Conservation (phyloP, 1,140 invertebrate species). For the Cherax destructor region DNA sequence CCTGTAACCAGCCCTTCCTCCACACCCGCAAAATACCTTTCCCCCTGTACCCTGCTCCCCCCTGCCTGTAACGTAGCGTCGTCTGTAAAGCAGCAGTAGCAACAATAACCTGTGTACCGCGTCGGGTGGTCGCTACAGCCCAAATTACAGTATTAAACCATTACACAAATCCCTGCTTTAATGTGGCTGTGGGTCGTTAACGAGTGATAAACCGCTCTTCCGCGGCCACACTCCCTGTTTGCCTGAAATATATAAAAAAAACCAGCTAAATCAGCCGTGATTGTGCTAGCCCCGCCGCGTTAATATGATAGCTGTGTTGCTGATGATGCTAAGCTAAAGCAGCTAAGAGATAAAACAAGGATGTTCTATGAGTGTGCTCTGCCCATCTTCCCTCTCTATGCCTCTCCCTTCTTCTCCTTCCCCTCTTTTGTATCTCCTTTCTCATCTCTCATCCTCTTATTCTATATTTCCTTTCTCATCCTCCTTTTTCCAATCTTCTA, state of each 20-base stretch:
- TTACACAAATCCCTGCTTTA: slow-evolving; percentile 36
- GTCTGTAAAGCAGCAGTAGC: neutral
- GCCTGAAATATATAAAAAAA: neutral
- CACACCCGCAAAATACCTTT: neutral
- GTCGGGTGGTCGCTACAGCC: neutral
- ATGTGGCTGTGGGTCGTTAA: slow-evolving; percentile 25
- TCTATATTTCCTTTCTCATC: neutral
- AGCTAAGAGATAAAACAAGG: neutral
- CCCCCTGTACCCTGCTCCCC: neutral
- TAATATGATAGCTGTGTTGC: neutral
- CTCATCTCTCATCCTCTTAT: neutral
- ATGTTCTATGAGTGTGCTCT: neutral
- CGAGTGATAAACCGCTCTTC: slow-evolving; percentile 26
- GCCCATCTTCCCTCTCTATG: no score
- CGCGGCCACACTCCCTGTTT: neutral
- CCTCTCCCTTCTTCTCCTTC: neutral
- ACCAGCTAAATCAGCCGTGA: neutral
- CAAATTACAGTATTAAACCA: slow-evolving; percentile 51
- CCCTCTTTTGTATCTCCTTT: neutral
- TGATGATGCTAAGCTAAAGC: neutral
- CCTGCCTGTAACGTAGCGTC: neutral
- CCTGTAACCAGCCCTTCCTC: neutral
- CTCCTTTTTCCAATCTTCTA: neutral
- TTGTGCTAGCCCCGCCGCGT: neutral
- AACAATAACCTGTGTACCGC: neutral